phyloP scores from a whole-genome alignment of 2,797 vertebrate genomes.

The Sarcophilus harrisii region DNA sequence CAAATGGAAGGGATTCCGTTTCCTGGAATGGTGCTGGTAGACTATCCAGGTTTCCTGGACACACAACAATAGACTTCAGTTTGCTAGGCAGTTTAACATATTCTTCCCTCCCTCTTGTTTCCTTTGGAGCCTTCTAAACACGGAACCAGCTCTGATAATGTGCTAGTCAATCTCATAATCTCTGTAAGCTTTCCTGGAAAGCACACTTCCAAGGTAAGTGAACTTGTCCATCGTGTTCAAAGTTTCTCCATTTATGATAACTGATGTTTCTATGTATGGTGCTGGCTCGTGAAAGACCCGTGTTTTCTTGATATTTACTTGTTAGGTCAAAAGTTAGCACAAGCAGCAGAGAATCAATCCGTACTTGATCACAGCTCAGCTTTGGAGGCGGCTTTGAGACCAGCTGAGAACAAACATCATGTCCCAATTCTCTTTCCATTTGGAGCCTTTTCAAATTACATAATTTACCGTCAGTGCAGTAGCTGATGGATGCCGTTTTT shows the following conservation, averaged over 20 bases:
- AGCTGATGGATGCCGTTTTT: neutral
- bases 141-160: neutral
- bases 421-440: neutral
- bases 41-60: neutral
- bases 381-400: neutral
- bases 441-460: neutral
- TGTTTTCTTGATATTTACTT: no score
- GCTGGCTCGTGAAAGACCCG: neutral
- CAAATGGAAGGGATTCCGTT: neutral
- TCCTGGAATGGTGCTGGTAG: neutral
- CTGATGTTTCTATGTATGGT: neutral
- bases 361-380: neutral
- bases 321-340: neutral
- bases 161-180: rapidly evolving
- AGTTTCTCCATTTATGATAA: neutral
- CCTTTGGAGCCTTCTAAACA: neutral
- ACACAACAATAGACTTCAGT: neutral
- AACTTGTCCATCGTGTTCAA: neutral
- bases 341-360: neutral
- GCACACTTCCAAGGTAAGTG: neutral
- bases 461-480: neutral
- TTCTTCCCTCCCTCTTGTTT: neutral
- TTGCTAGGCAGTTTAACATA: no score
- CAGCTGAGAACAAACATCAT: neutral
- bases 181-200: neutral